These are phyloP conservation scores for Meghimatium bilineatum DNA, from an alignment of 2,888 invertebrate species.

Conservation along the genomic window DNA sequence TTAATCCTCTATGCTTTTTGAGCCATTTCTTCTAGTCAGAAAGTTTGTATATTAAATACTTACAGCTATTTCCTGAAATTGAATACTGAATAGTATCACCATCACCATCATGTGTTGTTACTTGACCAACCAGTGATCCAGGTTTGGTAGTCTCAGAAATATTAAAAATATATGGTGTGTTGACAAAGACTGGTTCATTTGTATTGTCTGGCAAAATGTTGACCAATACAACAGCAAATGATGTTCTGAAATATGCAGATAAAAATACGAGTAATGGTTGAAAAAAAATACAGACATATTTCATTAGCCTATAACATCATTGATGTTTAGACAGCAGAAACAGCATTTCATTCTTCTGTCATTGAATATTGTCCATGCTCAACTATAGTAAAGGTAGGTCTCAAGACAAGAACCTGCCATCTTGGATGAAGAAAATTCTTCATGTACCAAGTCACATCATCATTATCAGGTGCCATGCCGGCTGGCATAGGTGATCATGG, in stretches of 20 bases:
- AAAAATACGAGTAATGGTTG: background rate
- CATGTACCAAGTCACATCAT: too few relatives aligned
- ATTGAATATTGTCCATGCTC: too few relatives aligned
- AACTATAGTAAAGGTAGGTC: too few relatives aligned
- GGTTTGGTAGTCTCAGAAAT: constrained; percentile 43
- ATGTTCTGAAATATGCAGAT: constrained; percentile 8
- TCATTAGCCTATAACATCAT: too few relatives aligned
- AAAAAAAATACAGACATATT: background rate
- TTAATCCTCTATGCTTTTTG: too few relatives aligned
- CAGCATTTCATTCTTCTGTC: too few relatives aligned
- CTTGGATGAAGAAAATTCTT: too few relatives aligned
- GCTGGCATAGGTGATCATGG: too few relatives aligned
- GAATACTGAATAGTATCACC: constrained; percentile 47
- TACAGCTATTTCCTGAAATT: constrained; percentile 15
- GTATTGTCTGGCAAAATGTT: constrained; percentile 45
- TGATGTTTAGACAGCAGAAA: too few relatives aligned
- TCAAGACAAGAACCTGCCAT: too few relatives aligned
- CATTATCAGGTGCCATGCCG: too few relatives aligned
- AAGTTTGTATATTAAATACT: background rate
- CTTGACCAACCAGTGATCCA: constrained; percentile 42
- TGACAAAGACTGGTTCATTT: constrained; percentile 36
- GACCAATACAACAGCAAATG: constrained; percentile 28
- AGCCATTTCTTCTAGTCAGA: too few relatives aligned
- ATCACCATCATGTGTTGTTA: constrained; percentile 51
- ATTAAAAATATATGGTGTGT: constrained; percentile 37